Percentiles rank a stretch among this genome's conserved stretches.
Conservation (phyloP, 2,113 vertebrate species). For the Paramisgurnus dabryanus region DNA sequence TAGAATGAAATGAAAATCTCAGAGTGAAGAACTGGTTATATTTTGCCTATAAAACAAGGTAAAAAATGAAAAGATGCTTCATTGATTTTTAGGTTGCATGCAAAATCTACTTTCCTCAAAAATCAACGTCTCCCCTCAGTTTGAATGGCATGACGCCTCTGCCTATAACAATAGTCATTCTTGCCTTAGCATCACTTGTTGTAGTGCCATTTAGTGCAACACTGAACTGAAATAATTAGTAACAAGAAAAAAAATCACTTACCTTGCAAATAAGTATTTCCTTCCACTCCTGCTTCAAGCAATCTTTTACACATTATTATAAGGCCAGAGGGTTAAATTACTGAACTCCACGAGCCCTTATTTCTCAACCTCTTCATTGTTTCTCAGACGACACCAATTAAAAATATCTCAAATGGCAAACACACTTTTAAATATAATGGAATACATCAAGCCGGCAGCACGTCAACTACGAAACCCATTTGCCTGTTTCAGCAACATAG, state of each 20-base stretch:
- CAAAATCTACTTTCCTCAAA: too few species aligned
- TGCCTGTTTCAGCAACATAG: constrained; percentile 52
- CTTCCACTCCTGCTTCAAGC: constrained; percentile 9
- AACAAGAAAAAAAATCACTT: constrained; percentile 11
- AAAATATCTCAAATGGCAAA: constrained; percentile 5
- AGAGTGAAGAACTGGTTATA: too few species aligned
- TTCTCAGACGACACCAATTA: constrained; percentile 26
- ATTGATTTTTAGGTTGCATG: too few species aligned
- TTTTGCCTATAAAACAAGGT: too few species aligned
- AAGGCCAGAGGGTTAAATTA: background rate
- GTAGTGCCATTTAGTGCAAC: background rate
- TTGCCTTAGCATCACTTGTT: background rate
- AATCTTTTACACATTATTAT: constrained; percentile 36
- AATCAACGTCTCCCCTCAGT: too few species aligned
- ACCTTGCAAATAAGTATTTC: constrained; percentile 21
- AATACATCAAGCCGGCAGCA: constrained; percentile 6
- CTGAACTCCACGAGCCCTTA: background rate
- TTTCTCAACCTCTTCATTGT: constrained; percentile 12
- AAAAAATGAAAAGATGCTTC: too few species aligned
- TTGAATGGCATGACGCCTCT: background rate
- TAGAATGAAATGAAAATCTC: too few species aligned
- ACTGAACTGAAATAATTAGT: background rate
- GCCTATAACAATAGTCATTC: background rate
- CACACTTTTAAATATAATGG: constrained; percentile 37
- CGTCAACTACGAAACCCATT: constrained; percentile 5